Percentiles rank a stretch among this genome's conserved stretches.
These are phyloP conservation scores for Pangasius larnaudii DNA, from an alignment of 2,797 vertebrate genomes.

Conservation along the genomic window DNA sequence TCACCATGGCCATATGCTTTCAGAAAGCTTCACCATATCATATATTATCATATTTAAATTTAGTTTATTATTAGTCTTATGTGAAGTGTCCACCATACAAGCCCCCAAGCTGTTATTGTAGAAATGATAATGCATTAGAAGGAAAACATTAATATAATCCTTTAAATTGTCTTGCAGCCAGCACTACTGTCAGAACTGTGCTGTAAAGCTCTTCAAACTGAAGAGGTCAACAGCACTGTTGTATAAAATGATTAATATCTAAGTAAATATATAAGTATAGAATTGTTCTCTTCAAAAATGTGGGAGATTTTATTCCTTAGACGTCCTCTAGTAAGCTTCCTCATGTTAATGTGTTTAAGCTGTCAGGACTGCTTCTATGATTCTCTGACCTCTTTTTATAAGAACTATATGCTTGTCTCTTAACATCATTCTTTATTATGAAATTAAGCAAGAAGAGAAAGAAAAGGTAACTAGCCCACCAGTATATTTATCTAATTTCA, in stretches of 20 bases:
- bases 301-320: not conserved
- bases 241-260: not conserved
- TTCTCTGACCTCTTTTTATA: not conserved
- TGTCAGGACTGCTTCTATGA: not conserved
- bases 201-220: not conserved
- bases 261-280: not conserved
- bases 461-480: conserved; percentile 3
- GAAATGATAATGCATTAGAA: not conserved
- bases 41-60: not conserved
- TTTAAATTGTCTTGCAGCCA: not conserved
- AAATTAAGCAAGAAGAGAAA: not conserved
- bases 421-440: conserved; percentile 4
- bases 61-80: not conserved
- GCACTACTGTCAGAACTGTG: not conserved
- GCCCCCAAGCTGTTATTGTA: not conserved
- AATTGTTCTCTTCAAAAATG: not conserved
- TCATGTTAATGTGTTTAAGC: not conserved
- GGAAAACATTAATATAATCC: not conserved
- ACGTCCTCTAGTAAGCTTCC: not conserved
- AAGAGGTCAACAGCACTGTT: not conserved
- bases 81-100: not conserved
- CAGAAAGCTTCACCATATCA: not conserved
- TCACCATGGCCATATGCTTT: not conserved
- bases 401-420: not conserved
- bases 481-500: conserved; percentile 30